A percentile compares a stretch with the other conserved stretches of the same genome.
phyloP scores from a whole-genome alignment of 2,888 invertebrate genomes.

The Cylindroiulus punctatus region DNA sequence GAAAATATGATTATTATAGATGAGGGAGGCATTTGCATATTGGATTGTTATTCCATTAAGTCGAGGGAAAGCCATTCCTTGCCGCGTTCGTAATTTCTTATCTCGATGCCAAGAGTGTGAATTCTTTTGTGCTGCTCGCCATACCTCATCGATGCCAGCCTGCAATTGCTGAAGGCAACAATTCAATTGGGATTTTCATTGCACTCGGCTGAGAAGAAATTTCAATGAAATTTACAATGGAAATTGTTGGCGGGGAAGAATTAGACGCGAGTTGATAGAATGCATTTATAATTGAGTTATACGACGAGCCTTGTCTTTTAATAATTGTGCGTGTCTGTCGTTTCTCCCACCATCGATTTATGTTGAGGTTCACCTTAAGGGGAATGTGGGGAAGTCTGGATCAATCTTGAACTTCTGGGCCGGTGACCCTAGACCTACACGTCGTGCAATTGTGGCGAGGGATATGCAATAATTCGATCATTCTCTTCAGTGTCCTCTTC shows the following conservation, averaged over 20 bases:
- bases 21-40: slow-evolving; percentile 18
- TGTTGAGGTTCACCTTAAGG: slow-evolving; percentile 9
- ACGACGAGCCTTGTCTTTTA: slow-evolving; percentile 1
- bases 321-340: not conserved
- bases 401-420: not conserved
- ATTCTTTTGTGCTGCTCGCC: not conserved
- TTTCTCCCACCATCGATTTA: not conserved
- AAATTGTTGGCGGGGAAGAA: slow-evolving; percentile 18
- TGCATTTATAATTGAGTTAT: slow-evolving; percentile 16
- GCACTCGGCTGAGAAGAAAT: not conserved
- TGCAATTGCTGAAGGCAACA: slow-evolving; percentile 10
- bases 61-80: not conserved
- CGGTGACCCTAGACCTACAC: not conserved
- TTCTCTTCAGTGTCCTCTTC: not conserved
- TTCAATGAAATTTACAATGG: not conserved
- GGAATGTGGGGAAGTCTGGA: not conserved
- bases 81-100: not conserved
- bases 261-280: slow-evolving; percentile 6
- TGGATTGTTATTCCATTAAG: slow-evolving; percentile 18
- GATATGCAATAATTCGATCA: not conserved
- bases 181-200: slow-evolving; percentile 11
- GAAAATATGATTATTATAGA: slow-evolving; percentile 9
- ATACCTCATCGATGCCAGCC: not conserved
- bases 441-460: not conserved
- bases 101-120: not conserved